Evolutionary conservation across 2,888 invertebrate genomes (phyloP), one percentile per base, ranked within the genome.

Genomic region (Trilocha varians): DNA sequence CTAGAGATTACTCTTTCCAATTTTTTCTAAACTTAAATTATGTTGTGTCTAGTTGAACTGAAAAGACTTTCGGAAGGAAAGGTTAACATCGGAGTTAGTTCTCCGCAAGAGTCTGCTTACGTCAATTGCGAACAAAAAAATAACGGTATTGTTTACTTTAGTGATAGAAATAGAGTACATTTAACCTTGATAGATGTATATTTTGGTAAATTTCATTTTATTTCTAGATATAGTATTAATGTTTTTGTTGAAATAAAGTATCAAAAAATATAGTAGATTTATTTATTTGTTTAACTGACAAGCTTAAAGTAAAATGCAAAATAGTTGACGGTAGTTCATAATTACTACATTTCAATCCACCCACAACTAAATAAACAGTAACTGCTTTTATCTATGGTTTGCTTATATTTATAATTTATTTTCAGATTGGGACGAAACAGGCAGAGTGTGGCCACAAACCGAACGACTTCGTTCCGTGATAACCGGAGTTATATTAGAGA

Each of bases 381-480:
- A n/a, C n/a, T n/a, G n/a, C n/a, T n/a, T n/a, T n/a, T n/a, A n/a
- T n/a, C n/a, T n/a, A n/a, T n/a, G n/a, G n/a, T n/a, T n/a, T n/a
- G n/a, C n/a, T n/a, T n/a, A n/a, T n/a, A n/a, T 37, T 17, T 13
- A 18, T 42, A 11, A 41, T 11, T 37, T 32, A 15, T 13, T 34
- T 40, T 15, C 34, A 55, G 61, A 55, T 13, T 42, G 53, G 32
- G 44, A 50, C 0, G 51, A 53, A 11, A 39, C 42, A 3, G 49
- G 41, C 2, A 34, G 39, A 0, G 40, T 41, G 18, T 38, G 42
- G n/a, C 1, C 18, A 1, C 43, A 41, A 0, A 43, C 43, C 38
- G 62, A 60, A 34, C 51, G 52, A 1, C 16, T 69, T 11, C 67
- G 74, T 2, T 57, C 62, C 46, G 59, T 72, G 18, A 48, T 71